Base-by-base conservation (phyloP, 2,797 vertebrate species). In the Scleropages formosus region DNA sequence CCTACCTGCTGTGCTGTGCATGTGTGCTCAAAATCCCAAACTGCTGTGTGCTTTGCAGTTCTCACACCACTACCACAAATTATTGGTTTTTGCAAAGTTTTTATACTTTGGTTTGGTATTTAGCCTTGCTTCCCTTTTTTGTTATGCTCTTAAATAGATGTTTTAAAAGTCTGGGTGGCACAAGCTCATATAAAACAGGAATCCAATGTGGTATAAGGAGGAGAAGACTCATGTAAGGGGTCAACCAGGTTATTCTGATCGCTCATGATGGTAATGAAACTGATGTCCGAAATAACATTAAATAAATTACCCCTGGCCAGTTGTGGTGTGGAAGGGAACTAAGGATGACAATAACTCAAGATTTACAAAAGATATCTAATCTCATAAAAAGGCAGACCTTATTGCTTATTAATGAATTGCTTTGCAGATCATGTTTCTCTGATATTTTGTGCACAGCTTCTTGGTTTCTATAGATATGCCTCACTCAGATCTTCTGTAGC, bases 161-260 rank as follows among this genome's bases (percentile, higher is more conserved):
- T 87, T 89, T 76, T 87, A 81, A 80, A 66, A 82, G 85, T 87
- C 89, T 87, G 86, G 86, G 83, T 87, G 85, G 83, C 84, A 88
- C 80, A 84, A 76, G 80, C 84, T 82, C 82, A 51, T 80, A 83
- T 88, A 82, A 89, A 90, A 85, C 83, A 82, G 80, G 84, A 56
- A 47, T 27, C 22, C 27, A 51, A 26, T 51, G 86, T 79, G 82
- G 84, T 89, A 90, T 87, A 79, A 87, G 80, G 73, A 82, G 76
- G 22, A 65, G 24, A 71, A 68, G 31, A 26, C 68, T 27, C 47
- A 22, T 26, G 20, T 24, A 51, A 13, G 67, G 67, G 67, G 49
- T 53, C 22, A 24, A 47, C 47, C 24, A 70, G 53, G 13, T 56
- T 53, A 70, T 70, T 70, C 26, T 53, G 18, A 65, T 70, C 15